These are phyloP conservation scores for Drosophila subquinaria DNA, from an alignment of 2,888 invertebrate species.

Conservation along the genomic window DNA sequence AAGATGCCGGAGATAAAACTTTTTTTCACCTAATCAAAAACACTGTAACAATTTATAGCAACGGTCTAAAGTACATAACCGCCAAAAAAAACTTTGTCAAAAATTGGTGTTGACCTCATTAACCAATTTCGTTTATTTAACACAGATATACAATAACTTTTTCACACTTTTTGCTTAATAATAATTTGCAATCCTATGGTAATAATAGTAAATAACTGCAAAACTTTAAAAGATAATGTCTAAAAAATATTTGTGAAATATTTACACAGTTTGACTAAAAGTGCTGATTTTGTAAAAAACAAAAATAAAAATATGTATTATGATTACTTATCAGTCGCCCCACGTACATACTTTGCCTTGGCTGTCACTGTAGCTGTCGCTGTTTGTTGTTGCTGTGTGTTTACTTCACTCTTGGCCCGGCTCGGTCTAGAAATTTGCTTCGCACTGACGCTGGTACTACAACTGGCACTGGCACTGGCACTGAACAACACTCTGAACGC, in stretches of 20 bases:
- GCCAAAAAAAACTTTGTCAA: background rate
- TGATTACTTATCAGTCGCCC: constrained; percentile 25
- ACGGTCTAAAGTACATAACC: background rate
- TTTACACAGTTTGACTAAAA: background rate
- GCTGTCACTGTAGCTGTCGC: constrained; percentile 45
- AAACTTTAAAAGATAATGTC: background rate
- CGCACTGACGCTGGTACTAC: constrained; percentile 52
- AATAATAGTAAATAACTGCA: background rate
- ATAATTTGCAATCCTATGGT: background rate
- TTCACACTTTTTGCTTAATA: background rate
- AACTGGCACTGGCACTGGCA: constrained; percentile 40
- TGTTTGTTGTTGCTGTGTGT: constrained; percentile 36
- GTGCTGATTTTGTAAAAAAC: constrained; percentile 4
- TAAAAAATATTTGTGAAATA: background rate
- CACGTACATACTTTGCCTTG: constrained; percentile 74
- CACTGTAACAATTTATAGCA: background rate
- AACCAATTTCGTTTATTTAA: background rate
- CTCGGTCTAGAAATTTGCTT: constrained; percentile 55
- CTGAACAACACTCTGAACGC: constrained; percentile 63
- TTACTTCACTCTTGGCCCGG: constrained; percentile 62
- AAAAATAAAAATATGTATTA: background rate
- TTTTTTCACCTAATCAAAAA: background rate
- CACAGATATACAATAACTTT: background rate
- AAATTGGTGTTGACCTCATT: constrained; percentile 8
- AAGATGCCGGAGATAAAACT: background rate